A percentile compares a stretch with the other conserved stretches of the same genome.
Conservation (phyloP, 2,113 vertebrate genomes). For the Thalassoma bifasciatum region DNA sequence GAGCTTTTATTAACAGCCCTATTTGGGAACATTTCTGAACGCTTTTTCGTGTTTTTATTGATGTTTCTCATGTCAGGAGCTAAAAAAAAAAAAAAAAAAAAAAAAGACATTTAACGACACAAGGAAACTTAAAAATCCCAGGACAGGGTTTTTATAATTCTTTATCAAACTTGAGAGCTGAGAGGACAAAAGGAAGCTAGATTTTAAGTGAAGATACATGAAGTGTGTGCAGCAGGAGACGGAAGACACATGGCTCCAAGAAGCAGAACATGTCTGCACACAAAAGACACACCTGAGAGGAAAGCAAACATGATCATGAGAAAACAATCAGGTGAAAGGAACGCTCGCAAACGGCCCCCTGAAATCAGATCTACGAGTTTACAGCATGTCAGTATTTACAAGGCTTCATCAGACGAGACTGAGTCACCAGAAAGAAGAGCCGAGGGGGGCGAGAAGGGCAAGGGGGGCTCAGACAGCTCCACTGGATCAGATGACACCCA, state of each 20-base stretch:
- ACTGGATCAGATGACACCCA: constrained; percentile 77
- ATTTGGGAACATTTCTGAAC: constrained; percentile 55
- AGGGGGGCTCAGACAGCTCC: constrained; percentile 62
- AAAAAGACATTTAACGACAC: not conserved
- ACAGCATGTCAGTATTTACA: constrained; percentile 81
- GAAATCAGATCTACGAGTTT: constrained; percentile 79
- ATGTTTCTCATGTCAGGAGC: constrained; percentile 60
- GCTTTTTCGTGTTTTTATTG: constrained; percentile 53
- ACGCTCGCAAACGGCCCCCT: constrained; percentile 33
- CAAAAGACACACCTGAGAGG: constrained; percentile 1
- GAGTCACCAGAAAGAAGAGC: constrained; percentile 60
- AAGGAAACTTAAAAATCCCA: not conserved
- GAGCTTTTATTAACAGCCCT: constrained; percentile 73
- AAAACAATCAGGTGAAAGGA: constrained; percentile 1
- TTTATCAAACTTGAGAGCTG: not conserved
- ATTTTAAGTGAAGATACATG: not conserved
- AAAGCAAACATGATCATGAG: constrained; percentile 7
- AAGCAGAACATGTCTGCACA: constrained; percentile 28
- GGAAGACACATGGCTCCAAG: too few relatives aligned
- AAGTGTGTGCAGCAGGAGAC: too few relatives aligned
- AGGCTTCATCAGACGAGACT: constrained; percentile 72
- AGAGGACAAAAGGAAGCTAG: not conserved
- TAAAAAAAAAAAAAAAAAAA: constrained; percentile 39
- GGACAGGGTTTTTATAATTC: constrained; percentile 8
- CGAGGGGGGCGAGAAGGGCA: constrained; percentile 31